Evolutionary conservation across 2,888 invertebrate genomes (phyloP).

Genomic region (Augiades crinisus): DNA sequence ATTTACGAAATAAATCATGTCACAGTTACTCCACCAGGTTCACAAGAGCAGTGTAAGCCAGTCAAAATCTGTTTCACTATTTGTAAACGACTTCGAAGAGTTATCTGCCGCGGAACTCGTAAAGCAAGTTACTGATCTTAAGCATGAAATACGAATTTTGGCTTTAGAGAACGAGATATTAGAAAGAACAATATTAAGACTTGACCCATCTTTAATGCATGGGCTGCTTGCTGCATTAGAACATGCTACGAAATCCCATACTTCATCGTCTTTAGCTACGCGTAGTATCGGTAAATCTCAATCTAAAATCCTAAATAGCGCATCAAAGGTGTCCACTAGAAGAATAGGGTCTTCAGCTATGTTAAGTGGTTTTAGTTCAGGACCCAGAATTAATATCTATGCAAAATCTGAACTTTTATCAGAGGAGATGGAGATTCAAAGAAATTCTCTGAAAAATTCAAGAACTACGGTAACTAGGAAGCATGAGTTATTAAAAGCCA

Average conservation of each 20-base stretch:
- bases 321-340: conserved; percentile 50
- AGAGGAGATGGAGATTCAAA: conserved; percentile 71
- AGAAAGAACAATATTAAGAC: conserved; percentile 61
- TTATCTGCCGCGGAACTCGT: conserved; percentile 57
- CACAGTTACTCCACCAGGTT: conserved; percentile 34
- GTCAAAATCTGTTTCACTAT: conserved; percentile 52
- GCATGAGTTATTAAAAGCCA: conserved; percentile 67
- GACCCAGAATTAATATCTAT: conserved; percentile 71
- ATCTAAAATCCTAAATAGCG: conserved; percentile 42
- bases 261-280: conserved; percentile 44
- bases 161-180: no score
- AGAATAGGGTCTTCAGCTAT: conserved; percentile 59
- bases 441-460: conserved; percentile 48
- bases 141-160: conserved; percentile 51
- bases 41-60: conserved; percentile 51
- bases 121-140: conserved; percentile 55
- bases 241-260: conserved; percentile 55
- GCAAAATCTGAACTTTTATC: conserved; percentile 75
- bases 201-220: conserved; percentile 68
- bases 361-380: conserved; percentile 55
- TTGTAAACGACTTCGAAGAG: conserved; percentile 51
- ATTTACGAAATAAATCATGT: conserved; percentile 28
- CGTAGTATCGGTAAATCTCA: conserved; percentile 55
- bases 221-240: conserved; percentile 70
- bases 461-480: conserved; percentile 53